Base-by-base conservation (phyloP, 2,113 vertebrate species). In the Amblyopsis rosae region DNA sequence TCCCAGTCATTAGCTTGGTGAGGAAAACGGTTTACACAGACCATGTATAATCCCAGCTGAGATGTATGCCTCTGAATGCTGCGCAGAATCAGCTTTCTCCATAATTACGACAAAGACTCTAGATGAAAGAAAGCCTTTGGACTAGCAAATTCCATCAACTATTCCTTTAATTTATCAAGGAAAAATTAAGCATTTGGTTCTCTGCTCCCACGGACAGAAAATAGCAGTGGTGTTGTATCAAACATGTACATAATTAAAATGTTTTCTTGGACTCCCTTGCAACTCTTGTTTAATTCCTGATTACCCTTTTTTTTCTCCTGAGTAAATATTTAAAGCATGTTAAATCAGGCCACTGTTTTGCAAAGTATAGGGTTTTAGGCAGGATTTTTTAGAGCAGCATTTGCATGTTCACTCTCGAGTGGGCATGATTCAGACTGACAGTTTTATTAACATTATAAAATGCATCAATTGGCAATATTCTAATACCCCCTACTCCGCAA, bases 1-100 rank as follows among this genome's bases (percentile, higher is more conserved):
- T 63, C 68, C 78, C 70, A 65, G 59, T 89, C 80, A 86, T 90
- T 88, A 88, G 77, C 64, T 33, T 32, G 41, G 80, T 66, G 80
- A 83, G 71, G 70, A 84, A 84, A 89, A 83, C 15, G 72, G 73
- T 87, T 91, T 89, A 89, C 62, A 65, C 51, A 74, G 64, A 89
- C 72, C 80, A 80, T 77, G 70, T 16, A 75, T 84, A 88, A 90
- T 85, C 84, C 82, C 62, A 51, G 70, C 65, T 80, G 73, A 81
- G 73, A 84, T 53, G 75, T 73, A 72, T 62, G 73, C 72, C 82
- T 72, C 48, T 48, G 35, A 84, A 73, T 68, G 72, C 82, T 81
- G 59, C 58, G 62, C 70, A 53, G 70, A 75, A 82, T 83, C 82
- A 83, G 85, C 82, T 85, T 80, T 82, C 78, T 73, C 70, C 61